Evolutionary conservation across 1,140 invertebrate species (phyloP).

Genomic region (Saccostrea echinata): DNA sequence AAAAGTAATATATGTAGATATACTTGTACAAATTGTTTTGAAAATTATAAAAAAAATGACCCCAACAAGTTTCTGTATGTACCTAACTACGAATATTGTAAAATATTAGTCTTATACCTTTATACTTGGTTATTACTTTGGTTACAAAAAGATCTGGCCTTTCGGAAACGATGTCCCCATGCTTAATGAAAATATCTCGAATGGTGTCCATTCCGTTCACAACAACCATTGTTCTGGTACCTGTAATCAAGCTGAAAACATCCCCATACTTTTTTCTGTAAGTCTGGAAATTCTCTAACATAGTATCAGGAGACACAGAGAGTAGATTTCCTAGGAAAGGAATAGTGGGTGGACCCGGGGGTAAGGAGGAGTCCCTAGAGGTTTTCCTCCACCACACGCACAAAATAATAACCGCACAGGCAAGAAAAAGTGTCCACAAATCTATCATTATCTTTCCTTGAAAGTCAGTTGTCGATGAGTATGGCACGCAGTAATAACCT

Average conservation of each 20-base stretch:
- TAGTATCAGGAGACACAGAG: conserved; percentile 13
- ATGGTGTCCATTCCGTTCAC: conserved; percentile 60
- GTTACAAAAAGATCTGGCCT: conserved; percentile 58
- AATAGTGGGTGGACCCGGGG: conserved; percentile 53
- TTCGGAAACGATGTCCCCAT: conserved; percentile 53
- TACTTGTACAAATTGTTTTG: too few species aligned
- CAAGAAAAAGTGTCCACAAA: conserved; percentile 34
- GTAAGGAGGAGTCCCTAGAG: conserved; percentile 21
- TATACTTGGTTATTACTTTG: conserved; percentile 47
- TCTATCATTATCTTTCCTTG: background rate
- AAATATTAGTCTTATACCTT: conserved; percentile 48
- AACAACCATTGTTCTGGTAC: conserved; percentile 55
- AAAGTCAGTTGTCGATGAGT: too few species aligned
- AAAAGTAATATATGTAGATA: too few species aligned
- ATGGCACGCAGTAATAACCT: too few species aligned
- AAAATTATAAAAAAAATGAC: too few species aligned
- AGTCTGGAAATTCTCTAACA: conserved; percentile 31
- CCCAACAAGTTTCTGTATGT: too few species aligned
- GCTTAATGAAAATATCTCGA: conserved; percentile 56
- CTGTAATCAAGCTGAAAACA: conserved; percentile 54
- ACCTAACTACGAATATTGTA: too few species aligned
- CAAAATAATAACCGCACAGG: background rate
- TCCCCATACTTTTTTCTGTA: conserved; percentile 59
- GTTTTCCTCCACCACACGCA: conserved; percentile 38
- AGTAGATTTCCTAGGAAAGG: conserved; percentile 54